Conservation (phyloP, 1,140 invertebrate genomes). For the Eciton burchellii region DNA sequence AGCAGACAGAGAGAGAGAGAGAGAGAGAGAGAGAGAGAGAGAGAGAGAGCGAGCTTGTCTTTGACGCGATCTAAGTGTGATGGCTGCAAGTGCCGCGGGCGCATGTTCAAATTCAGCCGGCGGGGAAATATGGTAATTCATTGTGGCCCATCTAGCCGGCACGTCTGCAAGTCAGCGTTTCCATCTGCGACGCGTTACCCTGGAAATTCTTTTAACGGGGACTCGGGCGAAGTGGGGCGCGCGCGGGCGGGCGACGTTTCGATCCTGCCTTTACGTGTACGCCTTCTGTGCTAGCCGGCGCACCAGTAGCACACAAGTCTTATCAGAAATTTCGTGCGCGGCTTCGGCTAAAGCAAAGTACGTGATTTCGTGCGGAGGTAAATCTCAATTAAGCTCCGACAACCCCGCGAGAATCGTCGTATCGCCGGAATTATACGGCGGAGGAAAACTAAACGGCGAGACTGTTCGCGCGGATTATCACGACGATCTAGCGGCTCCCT, state of each 20-base stretch:
- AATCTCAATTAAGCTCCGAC: slow-evolving; percentile 38
- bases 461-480: slow-evolving; percentile 37
- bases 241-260: background rate
- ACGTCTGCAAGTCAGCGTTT: background rate
- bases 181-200: background rate
- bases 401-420: background rate
- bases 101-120: background rate
- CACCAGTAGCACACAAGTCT: too few relatives aligned
- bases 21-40: too few relatives aligned
- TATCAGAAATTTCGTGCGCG: too few relatives aligned
- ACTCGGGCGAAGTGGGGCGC: background rate
- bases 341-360: background rate
- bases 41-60: slow-evolving; percentile 63
- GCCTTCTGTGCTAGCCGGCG: too few relatives aligned
- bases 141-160: background rate
- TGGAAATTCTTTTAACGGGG: background rate
- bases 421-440: slow-evolving; percentile 38
- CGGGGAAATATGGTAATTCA: slow-evolving; percentile 13
- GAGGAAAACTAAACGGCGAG: slow-evolving; percentile 20
- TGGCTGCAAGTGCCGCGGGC: background rate
- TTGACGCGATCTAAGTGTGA: slow-evolving; percentile 42
- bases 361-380: background rate
- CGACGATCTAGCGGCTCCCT: slow-evolving; percentile 38
- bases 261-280: too few relatives aligned
- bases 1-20: too few relatives aligned